phyloP scores from a whole-genome alignment of 2,113 vertebrate species.

The Sturnus vulgaris region DNA sequence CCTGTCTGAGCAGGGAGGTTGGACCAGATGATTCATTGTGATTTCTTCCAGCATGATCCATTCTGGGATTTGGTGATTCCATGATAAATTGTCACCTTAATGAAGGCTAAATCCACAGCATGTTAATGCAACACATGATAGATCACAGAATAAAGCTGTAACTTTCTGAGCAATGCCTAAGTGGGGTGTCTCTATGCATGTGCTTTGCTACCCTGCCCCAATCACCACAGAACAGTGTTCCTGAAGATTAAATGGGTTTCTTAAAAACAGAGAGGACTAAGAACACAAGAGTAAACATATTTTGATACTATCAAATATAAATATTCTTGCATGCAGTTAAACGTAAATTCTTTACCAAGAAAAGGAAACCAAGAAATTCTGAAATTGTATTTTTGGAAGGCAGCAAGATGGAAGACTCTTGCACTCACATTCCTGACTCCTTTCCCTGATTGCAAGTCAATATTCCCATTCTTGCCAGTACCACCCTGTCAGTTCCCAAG shows the following conservation, averaged over 20 bases:
- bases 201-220: not conserved
- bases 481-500: fast-evolving
- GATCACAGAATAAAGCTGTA: conserved; percentile 26
- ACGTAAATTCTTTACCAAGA: not conserved
- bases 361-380: not conserved
- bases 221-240: fast-evolving
- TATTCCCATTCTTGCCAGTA: not conserved
- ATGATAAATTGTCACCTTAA: fast-evolving
- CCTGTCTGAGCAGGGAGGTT: not conserved
- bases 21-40: not conserved
- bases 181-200: not conserved
- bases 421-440: fast-evolving
- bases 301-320: not conserved
- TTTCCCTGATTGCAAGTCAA: no score
- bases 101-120: not conserved
- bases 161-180: not conserved
- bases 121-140: fast-evolving
- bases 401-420: not conserved
- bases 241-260: not conserved
- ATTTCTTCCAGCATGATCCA: not conserved
- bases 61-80: not conserved
- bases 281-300: not conserved
- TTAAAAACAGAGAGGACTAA: not conserved
- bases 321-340: not conserved
- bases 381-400: not conserved